Evolutionary conservation across 2,113 vertebrate species (phyloP), one percentile per base, ranked within the genome.

Genomic region (Semnopithecus entellus): DNA sequence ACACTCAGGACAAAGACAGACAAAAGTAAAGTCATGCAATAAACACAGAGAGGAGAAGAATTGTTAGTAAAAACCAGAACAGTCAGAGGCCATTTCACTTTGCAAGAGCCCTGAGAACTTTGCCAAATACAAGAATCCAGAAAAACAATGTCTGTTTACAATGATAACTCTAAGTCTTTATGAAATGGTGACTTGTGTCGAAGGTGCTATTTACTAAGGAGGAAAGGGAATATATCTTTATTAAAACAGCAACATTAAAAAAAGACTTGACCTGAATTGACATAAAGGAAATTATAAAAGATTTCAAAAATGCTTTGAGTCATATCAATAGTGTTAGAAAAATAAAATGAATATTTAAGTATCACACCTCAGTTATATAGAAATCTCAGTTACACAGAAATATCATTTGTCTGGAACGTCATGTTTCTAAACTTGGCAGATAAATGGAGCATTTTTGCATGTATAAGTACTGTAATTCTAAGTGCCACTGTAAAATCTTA

Each of bases 211-310:
- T 90, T 82, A 66, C 81, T 45, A 61, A 83, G 48, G 30, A 79
- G 76, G 25, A 64, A 76, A 81, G 25, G 66, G 30, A 66, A 48
- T 25, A 17, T 23, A 16, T 16, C 40, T 95, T 76, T 93, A 86
- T 90, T 79, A 91, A 89, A 88, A 90, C 5, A 85, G 25, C 11
- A 17, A 64, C 40, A 73, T 91, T 43, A 73, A 84, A 86, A 78
- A 92, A 87, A 89, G 22, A 87, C 13, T 35, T 75, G 73, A 79
- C 52, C 55, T 75, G 38, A 82, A n/a, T 43, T 66, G 32, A 66
- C 55, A 82, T 72, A 45, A 91, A 85, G 70, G 32, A 73, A 96
- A 92, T 93, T 55, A 88, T 1, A 84, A 90, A 40, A 88, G 43
- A 43, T 64, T 88, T 80, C n/a, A 68, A 43, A 91, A 96, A 61